phyloP scores from a whole-genome alignment of 2,888 invertebrate genomes.

The Lasioglossum vierecki region DNA sequence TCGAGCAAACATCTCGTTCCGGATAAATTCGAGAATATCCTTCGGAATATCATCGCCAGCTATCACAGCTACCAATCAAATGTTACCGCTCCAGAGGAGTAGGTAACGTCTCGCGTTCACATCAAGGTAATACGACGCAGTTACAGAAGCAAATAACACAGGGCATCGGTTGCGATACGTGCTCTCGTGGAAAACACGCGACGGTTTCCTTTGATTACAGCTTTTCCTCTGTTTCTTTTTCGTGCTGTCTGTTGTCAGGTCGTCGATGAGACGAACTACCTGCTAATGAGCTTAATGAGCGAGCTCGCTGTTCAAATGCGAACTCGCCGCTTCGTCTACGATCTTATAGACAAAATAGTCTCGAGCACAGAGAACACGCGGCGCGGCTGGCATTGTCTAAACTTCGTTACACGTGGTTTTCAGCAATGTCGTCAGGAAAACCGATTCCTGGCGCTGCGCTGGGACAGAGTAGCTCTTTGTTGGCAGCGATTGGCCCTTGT shows the following conservation, averaged over 20 bases:
- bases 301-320: constrained; percentile 45
- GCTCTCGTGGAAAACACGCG: constrained; percentile 44
- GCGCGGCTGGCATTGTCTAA: not conserved
- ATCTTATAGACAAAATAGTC: constrained; percentile 24
- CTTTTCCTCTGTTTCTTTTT: not conserved
- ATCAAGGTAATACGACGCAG: not conserved
- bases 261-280: constrained; percentile 58
- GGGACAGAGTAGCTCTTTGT: not conserved
- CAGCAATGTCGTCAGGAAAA: not conserved
- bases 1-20: not conserved
- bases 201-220: constrained; percentile 57
- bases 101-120: not conserved
- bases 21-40: not conserved
- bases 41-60: not conserved
- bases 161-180: constrained; percentile 1
- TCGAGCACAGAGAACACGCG: constrained; percentile 9
- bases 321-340: constrained; percentile 39
- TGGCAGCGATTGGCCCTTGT: not conserved
- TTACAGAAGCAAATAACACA: not conserved
- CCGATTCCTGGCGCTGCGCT: not conserved
- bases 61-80: not conserved
- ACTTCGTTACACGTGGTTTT: constrained; percentile 8
- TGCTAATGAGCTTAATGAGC: constrained; percentile 63
- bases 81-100: not conserved
- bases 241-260: constrained; percentile 38